These are phyloP conservation scores for Cyphomyrmex costatus DNA, from an alignment of 1,140 invertebrate genomes.

Conservation along the genomic window DNA sequence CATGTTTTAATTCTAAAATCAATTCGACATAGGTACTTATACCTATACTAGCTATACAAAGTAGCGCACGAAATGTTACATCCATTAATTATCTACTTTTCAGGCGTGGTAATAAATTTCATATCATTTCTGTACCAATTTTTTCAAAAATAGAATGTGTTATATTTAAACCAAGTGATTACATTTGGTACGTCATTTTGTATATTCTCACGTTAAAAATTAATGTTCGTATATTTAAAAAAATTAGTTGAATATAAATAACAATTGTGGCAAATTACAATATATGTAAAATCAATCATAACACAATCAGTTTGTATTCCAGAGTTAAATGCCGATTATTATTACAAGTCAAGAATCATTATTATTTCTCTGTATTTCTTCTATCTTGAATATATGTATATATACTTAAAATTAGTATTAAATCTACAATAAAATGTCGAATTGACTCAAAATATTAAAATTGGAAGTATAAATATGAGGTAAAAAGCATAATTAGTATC, in stretches of 20 bases:
- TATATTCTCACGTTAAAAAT: not conserved
- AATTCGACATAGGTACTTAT: too few species aligned
- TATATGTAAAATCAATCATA: not conserved
- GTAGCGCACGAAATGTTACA: too few species aligned
- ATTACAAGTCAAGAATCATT: not conserved
- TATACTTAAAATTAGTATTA: too few species aligned
- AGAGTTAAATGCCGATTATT: not conserved
- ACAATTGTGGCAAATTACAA: not conserved
- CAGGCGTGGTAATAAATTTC: too few species aligned
- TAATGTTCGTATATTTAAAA: not conserved
- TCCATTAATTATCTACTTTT: too few species aligned
- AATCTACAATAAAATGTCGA: constrained; percentile 28
- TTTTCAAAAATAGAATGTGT: too few species aligned
- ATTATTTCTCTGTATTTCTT: constrained; percentile 1
- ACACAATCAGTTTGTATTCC: constrained; percentile 31
- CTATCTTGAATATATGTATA: not conserved
- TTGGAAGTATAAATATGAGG: not conserved
- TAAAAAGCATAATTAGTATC: not conserved
- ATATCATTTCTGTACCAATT: too few species aligned
- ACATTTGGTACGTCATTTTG: too few species aligned
- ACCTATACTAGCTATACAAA: too few species aligned
- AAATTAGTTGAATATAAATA: not conserved
- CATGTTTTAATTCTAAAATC: constrained; percentile 18
- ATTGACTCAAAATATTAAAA: not conserved
- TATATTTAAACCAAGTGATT: too few species aligned